Evolutionary conservation across 2,888 invertebrate species (phyloP).

Genomic region (Chromoteleia sp.): DNA sequence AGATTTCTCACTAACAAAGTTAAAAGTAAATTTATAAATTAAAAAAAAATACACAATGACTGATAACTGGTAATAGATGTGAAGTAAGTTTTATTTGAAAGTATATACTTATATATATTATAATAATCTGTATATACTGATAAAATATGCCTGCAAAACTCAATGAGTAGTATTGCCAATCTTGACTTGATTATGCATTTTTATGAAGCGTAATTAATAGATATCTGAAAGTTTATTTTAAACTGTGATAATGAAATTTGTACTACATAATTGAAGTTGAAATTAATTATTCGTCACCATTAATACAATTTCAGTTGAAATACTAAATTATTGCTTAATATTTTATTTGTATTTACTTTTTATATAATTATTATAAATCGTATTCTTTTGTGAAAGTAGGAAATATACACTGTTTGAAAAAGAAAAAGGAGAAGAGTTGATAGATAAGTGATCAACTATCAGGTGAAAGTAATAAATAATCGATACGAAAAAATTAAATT

Average conservation of each 20-base stretch:
- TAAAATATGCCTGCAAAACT: constrained; percentile 14
- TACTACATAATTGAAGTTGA: too few species aligned
- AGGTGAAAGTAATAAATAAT: too few species aligned
- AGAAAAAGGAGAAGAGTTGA: too few species aligned
- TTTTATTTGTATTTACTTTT: too few species aligned
- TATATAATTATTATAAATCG: too few species aligned
- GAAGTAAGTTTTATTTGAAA: constrained; percentile 14
- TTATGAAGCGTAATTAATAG: not conserved
- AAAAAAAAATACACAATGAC: constrained; percentile 28
- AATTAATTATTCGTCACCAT: too few species aligned
- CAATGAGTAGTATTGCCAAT: constrained; percentile 12
- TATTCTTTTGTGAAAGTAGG: too few species aligned
- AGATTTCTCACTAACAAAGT: constrained; percentile 28
- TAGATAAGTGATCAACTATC: too few species aligned
- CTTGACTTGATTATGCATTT: constrained; percentile 2
- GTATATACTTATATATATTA: not conserved
- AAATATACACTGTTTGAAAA: too few species aligned
- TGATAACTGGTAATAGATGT: constrained; percentile 32
- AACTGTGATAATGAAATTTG: constrained; percentile 27
- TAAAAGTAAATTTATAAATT: constrained; percentile 10
- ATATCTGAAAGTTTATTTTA: constrained; percentile 20
- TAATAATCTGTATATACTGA: constrained; percentile 8
- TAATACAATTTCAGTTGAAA: too few species aligned
- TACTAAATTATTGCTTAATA: too few species aligned
- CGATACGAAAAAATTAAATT: too few species aligned